A percentile compares a stretch with the other conserved stretches of the same genome.
These are phyloP conservation scores for Agelaius phoeniceus DNA, from an alignment of 2,113 vertebrate species.

Conservation along the genomic window DNA sequence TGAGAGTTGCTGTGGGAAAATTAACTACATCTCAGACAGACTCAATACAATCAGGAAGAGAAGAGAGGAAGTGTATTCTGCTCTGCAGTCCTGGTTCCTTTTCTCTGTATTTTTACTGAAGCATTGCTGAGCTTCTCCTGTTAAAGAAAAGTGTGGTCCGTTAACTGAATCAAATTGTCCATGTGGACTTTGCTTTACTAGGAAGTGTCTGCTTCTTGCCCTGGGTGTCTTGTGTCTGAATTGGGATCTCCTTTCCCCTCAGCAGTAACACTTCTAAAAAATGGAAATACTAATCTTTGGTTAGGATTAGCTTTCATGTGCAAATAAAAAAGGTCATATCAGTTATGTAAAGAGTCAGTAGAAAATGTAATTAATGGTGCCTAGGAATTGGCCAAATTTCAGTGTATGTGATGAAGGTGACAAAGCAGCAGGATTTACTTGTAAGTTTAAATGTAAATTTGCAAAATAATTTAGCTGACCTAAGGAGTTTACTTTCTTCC, in stretches of 20 bases:
- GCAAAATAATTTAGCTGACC: background rate
- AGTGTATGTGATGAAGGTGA: background rate
- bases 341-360: background rate
- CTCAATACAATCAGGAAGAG: background rate
- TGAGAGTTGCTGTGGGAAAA: background rate
- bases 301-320: background rate
- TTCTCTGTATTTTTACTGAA: background rate
- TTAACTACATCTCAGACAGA: background rate
- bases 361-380: background rate
- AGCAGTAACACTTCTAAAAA: background rate
- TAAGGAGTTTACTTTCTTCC: background rate
- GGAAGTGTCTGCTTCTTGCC: background rate
- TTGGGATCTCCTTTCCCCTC: background rate
- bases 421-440: background rate
- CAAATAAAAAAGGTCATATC: background rate
- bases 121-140: background rate
- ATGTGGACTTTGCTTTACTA: background rate
- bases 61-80: background rate
- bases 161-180: background rate
- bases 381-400: background rate
- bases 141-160: background rate
- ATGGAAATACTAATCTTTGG: background rate
- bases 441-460: background rate
- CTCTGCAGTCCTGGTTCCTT: background rate
- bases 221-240: background rate